Evolutionary conservation across 1,140 invertebrate genomes (phyloP).

Genomic region (Eufriesea mexicana): DNA sequence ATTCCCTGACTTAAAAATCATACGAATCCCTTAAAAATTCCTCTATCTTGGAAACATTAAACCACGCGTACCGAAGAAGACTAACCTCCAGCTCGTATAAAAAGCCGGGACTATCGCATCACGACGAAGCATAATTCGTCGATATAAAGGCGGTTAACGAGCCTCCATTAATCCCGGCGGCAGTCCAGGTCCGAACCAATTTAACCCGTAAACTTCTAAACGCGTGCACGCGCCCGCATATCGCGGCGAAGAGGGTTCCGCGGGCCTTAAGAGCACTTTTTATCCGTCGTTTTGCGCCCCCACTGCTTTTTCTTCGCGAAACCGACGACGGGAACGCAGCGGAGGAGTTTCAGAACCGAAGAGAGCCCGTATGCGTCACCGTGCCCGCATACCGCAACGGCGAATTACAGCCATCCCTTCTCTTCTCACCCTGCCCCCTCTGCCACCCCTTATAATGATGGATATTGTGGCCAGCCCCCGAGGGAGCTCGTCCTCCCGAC

Average conservation of each 20-base stretch:
- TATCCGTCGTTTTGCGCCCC: background rate
- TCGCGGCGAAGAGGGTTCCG: background rate
- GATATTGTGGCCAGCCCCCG: constrained; percentile 50
- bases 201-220: constrained; percentile 2
- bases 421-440: background rate
- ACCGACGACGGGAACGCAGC: background rate
- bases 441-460: constrained; percentile 26
- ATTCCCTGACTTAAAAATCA: too few relatives aligned
- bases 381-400: constrained; percentile 51
- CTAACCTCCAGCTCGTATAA: background rate
- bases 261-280: background rate
- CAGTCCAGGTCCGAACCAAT: background rate
- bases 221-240: constrained; percentile 16
- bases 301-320: background rate
- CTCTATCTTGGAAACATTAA: too few relatives aligned
- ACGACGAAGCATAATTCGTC: background rate
- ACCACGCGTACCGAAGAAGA: background rate
- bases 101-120: background rate
- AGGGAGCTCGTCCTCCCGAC: constrained; percentile 26
- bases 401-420: constrained; percentile 46
- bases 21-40: too few relatives aligned
- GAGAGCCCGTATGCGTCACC: constrained; percentile 30
- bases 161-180: background rate
- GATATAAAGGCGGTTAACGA: constrained; percentile 17
- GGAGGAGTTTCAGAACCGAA: background rate